Evolutionary conservation across 2,113 vertebrate genomes (phyloP), one percentile per base, ranked within the genome.

Genomic region (Gymnorhina tibicen): DNA sequence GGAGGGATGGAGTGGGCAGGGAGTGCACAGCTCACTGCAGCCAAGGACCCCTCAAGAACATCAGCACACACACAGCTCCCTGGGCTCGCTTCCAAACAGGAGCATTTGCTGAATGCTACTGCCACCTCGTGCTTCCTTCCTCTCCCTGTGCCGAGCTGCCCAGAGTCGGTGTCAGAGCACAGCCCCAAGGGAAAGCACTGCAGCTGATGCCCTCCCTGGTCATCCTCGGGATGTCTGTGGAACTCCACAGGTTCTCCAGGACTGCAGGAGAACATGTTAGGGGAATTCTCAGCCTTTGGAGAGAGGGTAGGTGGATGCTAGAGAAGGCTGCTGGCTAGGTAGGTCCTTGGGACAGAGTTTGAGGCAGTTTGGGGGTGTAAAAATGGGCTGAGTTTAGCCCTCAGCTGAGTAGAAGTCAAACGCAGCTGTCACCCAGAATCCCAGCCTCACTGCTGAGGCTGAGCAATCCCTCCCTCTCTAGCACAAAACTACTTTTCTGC

Each of bases 71-170:
- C 33, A 3, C 55, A 55, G 56, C 56, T 56, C 21, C 18, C 13
- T 1, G 3, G 10, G 39, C 24, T 30, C 4, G 2, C 15, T 37
- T 39, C 26, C 56, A 13, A 44, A 17, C 27, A 14, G 3, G 9
- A 91, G 49, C 66, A 92, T 90, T 82, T 93, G 52, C 94, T 94
- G 58, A 68, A 74, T 92, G 53, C 56, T 96, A 53, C 93, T 96
- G 96, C 95, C 91, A 95, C 64, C 97, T 96, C 30, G 92, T 86
- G 94, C 27, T 86, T 37, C 42, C 33, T 55, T 37, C 39, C 22
- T 26, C 70, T 82, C 76, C 87, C 87, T 91, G 89, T 87, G 18
- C 46, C 3, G 8, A 56, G 59, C 62, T 66, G 66, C 5, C 3
- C 6, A 7, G 23, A 19, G 5, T 11, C 0, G 1, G 13, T 6